Evolutionary conservation across 92 coral and sea anemone genomes (phyloP).

Genomic region (Zoanthus solanderi): DNA sequence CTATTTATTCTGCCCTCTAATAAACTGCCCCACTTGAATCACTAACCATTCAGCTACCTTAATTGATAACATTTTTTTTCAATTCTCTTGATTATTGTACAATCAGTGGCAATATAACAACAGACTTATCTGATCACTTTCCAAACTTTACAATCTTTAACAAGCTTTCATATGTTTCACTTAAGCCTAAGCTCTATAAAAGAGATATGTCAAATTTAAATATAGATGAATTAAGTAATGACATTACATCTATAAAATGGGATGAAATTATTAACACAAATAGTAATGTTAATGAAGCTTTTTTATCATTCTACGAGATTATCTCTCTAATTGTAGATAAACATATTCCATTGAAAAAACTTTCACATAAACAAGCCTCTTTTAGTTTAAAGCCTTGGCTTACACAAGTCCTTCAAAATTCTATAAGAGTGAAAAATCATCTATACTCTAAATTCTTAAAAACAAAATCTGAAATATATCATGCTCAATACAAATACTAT

Average conservation of each 20-base stretch:
- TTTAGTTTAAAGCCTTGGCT: constrained; percentile 12
- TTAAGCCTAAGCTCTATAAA: neutral
- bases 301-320: constrained; percentile 3
- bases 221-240: constrained; percentile 22
- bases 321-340: neutral
- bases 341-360: neutral
- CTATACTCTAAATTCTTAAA: constrained; percentile 16
- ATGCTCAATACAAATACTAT: constrained; percentile 12
- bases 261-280: constrained; percentile 14
- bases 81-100: too few relatives aligned
- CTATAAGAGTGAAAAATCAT: constrained; percentile 8
- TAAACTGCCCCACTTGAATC: constrained; percentile 1
- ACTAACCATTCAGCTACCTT: neutral
- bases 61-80: too few relatives aligned
- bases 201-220: constrained; percentile 11
- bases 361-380: constrained; percentile 16
- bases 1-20: constrained; percentile 3
- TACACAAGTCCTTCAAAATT: constrained; percentile 9
- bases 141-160: neutral
- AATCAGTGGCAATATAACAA: too few relatives aligned
- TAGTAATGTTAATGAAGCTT: neutral
- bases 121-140: too few relatives aligned
- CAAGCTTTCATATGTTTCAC: constrained; percentile 5
- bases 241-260: constrained; percentile 17
- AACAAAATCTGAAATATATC: constrained; percentile 3